Conservation (phyloP, 2,113 vertebrate genomes). For the Heterotilapia buettikoferi region DNA sequence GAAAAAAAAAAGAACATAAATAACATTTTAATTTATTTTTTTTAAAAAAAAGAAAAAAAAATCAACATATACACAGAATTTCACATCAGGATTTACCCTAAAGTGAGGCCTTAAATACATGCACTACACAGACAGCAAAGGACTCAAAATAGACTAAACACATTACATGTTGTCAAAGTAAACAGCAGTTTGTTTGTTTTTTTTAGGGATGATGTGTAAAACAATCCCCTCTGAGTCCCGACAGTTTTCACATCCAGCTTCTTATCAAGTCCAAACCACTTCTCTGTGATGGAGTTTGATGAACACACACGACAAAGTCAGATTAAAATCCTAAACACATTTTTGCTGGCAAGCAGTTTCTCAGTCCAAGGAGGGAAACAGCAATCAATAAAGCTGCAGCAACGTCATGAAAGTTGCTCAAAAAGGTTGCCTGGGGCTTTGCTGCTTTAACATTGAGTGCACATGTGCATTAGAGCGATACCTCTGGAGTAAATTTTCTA, state of each 20-base stretch:
- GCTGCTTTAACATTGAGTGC: not conserved
- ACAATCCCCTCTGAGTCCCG: not conserved
- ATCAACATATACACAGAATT: constrained; percentile 31
- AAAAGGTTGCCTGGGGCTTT: not conserved
- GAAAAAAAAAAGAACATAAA: constrained; percentile 28
- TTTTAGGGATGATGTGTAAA: not conserved
- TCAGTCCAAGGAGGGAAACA: not conserved
- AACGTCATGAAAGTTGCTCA: not conserved
- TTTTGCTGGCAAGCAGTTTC: not conserved
- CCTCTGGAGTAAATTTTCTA: not conserved
- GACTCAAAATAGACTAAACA: not conserved
- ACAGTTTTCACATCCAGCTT: not conserved
- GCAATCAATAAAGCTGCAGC: not conserved
- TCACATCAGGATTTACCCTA: constrained; percentile 9
- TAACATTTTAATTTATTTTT: constrained; percentile 4
- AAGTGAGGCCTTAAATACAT: constrained; percentile 49
- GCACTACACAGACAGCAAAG: constrained; percentile 1
- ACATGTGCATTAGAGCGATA: constrained; percentile 3
- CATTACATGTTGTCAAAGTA: constrained; percentile 17
- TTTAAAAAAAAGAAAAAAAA: not conserved
- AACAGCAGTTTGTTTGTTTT: not conserved
- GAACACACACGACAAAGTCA: not conserved
- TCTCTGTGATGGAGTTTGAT: not conserved
- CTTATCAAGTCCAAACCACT: not conserved
- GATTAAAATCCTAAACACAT: not conserved